These are phyloP conservation scores for Petaurus breviceps DNA, from an alignment of 2,113 vertebrate genomes.

Conservation along the genomic window DNA sequence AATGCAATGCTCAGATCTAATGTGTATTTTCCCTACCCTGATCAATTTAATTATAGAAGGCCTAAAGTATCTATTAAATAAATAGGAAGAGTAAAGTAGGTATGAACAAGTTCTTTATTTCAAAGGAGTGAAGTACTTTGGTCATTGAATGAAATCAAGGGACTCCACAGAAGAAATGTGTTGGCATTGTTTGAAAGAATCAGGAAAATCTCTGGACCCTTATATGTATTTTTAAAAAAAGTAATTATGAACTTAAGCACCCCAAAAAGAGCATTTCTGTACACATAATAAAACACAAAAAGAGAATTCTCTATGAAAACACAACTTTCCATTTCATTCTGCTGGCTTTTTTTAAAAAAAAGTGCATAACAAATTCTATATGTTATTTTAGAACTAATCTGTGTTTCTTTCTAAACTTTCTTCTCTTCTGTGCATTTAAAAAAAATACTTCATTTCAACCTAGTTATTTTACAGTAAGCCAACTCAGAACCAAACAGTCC, in stretches of 20 bases:
- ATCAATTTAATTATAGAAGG: not conserved
- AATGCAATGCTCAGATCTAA: not conserved
- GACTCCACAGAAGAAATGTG: not conserved
- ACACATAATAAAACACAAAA: not conserved
- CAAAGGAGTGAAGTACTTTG: not conserved
- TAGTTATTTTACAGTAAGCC: not conserved
- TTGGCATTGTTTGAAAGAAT: not conserved
- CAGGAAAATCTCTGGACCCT: not conserved
- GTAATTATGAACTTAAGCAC: not conserved
- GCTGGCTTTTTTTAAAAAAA: not conserved
- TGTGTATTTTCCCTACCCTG: not conserved
- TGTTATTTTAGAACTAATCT: not conserved
- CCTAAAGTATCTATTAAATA: not conserved
- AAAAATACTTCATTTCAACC: not conserved
- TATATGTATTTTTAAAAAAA: not conserved
- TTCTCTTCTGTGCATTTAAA: not conserved
- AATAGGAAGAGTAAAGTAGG: not conserved
- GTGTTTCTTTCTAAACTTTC: not conserved
- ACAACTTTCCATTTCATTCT: not conserved
- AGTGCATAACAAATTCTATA: not conserved
- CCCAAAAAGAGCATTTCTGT: not conserved
- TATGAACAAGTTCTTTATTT: not conserved
- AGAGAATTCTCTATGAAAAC: not conserved
- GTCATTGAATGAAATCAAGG: not conserved
- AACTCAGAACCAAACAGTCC: not conserved